phyloP scores from a whole-genome alignment of 1,140 invertebrate genomes.

The Phocides pigmalion region DNA sequence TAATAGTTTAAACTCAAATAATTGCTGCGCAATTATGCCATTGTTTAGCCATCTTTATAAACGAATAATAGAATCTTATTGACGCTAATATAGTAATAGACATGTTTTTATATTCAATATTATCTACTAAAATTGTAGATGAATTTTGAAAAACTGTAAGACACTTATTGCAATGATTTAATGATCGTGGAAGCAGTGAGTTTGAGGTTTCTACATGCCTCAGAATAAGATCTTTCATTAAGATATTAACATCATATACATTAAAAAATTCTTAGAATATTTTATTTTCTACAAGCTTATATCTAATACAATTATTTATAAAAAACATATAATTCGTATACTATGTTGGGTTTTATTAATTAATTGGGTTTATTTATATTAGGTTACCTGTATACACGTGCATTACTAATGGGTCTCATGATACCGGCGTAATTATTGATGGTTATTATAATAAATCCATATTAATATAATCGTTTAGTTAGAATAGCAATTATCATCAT shows the following conservation, averaged over 20 bases:
- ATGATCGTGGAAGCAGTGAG: too few species aligned
- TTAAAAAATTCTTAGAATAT: too few species aligned
- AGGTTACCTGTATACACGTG: background rate
- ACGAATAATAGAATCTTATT: background rate
- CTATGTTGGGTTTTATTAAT: too few species aligned
- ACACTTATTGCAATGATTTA: too few species aligned
- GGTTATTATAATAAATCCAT: background rate
- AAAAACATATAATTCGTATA: too few species aligned
- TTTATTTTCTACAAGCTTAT: too few species aligned
- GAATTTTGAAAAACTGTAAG: too few species aligned
- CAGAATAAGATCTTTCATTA: too few species aligned
- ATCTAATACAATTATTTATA: too few species aligned
- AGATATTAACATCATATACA: too few species aligned
- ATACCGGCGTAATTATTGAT: background rate
- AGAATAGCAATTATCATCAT: background rate
- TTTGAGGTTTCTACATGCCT: too few species aligned
- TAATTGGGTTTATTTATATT: too few species aligned
- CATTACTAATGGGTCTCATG: background rate
- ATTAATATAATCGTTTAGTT: background rate
- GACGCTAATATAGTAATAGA: background rate
- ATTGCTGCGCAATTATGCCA: constrained; percentile 1
- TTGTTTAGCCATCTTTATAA: background rate
- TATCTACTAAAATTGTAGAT: background rate
- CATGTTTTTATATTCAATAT: background rate
- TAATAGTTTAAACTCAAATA: background rate